A percentile compares a stretch with the other conserved stretches of the same genome.
Conservation (phyloP, 2,113 vertebrate genomes). For the Myodes glareolus region DNA sequence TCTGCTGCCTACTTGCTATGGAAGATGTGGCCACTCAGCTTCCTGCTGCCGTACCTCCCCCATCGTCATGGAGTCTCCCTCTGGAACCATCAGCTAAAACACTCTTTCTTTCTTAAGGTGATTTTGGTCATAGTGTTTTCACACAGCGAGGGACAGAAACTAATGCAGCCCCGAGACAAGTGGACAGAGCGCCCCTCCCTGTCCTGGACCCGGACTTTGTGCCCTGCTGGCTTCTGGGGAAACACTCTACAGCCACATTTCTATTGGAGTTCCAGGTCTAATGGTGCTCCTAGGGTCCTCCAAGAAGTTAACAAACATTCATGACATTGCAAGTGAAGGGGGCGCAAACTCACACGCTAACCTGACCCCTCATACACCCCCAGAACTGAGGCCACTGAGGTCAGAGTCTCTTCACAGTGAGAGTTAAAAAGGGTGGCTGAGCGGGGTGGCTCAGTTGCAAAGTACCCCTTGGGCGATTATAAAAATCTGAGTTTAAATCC, state of each 20-base stretch:
- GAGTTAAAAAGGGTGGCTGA: neutral
- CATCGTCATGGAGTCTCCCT: neutral
- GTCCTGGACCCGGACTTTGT: neutral
- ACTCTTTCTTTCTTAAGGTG: no score
- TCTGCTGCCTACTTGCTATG: neutral
- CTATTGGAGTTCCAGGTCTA: no score
- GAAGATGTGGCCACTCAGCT: neutral
- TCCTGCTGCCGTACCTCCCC: neutral
- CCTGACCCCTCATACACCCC: neutral
- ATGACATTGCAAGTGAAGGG: neutral
- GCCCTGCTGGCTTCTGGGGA: neutral
- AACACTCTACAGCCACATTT: neutral
- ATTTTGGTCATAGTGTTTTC: neutral
- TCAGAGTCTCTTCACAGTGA: neutral
- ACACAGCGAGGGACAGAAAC: neutral
- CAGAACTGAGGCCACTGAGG: neutral
- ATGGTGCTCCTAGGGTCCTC: neutral
- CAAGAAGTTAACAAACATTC: neutral
- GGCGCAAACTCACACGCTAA: rapidly evolving
- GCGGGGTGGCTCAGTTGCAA: neutral
- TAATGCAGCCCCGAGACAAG: neutral
- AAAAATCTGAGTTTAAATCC: neutral
- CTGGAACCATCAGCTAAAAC: neutral
- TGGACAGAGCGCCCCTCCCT: no score
- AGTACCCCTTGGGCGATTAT: rapidly evolving